phyloP scores from a whole-genome alignment of 2,797 vertebrate genomes.

The Lithobates sylvaticus region DNA sequence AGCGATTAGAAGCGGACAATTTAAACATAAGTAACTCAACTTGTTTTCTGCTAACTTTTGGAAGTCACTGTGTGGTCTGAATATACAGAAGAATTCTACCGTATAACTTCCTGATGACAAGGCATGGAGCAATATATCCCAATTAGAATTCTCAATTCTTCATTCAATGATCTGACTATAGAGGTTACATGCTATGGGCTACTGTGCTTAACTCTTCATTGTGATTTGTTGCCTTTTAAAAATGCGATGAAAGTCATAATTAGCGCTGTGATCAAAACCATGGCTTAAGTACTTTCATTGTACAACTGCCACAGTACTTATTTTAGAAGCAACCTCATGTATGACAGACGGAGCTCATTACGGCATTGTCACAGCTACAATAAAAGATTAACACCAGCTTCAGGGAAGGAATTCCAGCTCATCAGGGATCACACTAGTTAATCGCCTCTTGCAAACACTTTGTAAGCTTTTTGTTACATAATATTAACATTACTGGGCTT shows the following conservation, averaged over 20 bases:
- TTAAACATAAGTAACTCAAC: neutral
- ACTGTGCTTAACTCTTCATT: too few species aligned
- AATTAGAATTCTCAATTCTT: neutral
- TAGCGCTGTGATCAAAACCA: neutral
- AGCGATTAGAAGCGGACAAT: neutral
- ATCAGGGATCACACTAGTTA: neutral
- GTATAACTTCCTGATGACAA: neutral
- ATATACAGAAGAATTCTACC: neutral
- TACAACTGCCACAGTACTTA: neutral
- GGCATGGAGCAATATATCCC: neutral
- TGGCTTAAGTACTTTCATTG: neutral
- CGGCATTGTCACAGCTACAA: neutral
- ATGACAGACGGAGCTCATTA: conserved; percentile 1
- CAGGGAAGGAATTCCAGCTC: neutral
- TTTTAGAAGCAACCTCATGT: neutral
- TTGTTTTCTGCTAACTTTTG: neutral
- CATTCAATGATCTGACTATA: neutral
- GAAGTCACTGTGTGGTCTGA: neutral
- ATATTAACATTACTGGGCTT: neutral
- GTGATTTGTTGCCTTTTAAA: too few species aligned
- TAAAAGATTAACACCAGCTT: neutral
- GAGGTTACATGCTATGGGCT: neutral
- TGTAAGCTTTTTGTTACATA: neutral
- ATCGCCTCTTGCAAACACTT: neutral
- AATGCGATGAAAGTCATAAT: neutral